Evolutionary conservation across 64 coral and sea anemone species (phyloP), one percentile per base, ranked within the genome.

Genomic region (Astreopora myriophthalma): DNA sequence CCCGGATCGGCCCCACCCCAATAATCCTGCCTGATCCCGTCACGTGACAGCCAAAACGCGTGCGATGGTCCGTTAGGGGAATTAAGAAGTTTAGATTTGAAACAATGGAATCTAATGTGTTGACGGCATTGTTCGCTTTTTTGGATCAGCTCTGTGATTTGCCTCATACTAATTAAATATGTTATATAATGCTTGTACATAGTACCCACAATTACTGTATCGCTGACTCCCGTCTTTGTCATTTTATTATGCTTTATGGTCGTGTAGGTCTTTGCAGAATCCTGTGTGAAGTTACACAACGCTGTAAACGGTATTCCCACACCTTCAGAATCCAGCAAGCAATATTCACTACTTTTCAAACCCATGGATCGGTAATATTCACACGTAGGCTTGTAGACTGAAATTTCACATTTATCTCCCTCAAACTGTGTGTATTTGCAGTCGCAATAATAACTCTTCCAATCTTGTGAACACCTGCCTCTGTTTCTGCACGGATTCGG

Each of bases 1-100:
- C 86, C 91, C 2, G 91, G 79, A 3, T 66, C 48, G 3, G 91
- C 95, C 7, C 95, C 95, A 70, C 95, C 95, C 95, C 95, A 96
- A 37, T 96, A 85, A 8, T 83, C 77, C 26, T 96, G 91, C 19
- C 37, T 39, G 12, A 66, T 23, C 8, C 34, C 8, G 72, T 96
- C 73, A 81, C 86, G 87, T 80, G 92, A 80, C 17, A 52, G n/a
- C 95, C 95, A 96, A 26, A 44, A 86, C 17, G 79, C 87, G 27
- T 90, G 88, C 8, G 93, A 80, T 11, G 69, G 88, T 24, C 73
- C 80, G 3, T 71, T 38, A 25, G 80, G 87, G 27, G 91, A 74
- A 60, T 96, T 96, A 6, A 93, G 71, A 24, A 96, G 74, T 34
- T 89, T 96, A 1, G 91, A 86, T 11, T 62, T 87, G 61, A 87